These are phyloP conservation scores for Dryomyza anilis DNA, from an alignment of 2,888 invertebrate genomes.

Conservation along the genomic window DNA sequence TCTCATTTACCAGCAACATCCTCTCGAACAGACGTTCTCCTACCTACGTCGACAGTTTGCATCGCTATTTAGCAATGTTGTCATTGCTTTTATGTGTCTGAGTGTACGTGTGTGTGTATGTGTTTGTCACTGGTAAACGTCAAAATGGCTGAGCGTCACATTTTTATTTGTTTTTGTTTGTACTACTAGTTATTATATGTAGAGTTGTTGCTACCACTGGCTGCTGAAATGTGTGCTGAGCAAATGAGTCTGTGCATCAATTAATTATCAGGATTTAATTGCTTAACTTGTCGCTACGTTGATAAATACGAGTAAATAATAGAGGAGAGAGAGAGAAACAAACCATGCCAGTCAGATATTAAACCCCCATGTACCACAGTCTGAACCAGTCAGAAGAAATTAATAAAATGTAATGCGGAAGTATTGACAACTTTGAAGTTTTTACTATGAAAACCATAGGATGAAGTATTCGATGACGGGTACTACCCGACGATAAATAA, in stretches of 20 bases:
- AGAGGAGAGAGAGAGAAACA: not conserved
- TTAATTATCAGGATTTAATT: constrained; percentile 34
- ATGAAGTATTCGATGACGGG: no score
- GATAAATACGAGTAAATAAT: not conserved
- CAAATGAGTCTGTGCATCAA: constrained; percentile 27
- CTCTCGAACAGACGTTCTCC: not conserved
- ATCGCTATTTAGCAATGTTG: not conserved
- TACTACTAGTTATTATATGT: no score
- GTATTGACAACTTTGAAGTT: no score
- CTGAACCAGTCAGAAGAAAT: no score
- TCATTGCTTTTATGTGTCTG: not conserved
- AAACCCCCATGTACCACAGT: no score
- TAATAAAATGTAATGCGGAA: no score
- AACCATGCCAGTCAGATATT: no score
- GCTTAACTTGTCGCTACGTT: constrained; percentile 26
- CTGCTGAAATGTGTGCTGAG: no score
- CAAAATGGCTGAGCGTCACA: constrained; percentile 10
- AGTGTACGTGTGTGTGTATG: no score
- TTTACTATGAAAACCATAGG: no score
- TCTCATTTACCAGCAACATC: not conserved
- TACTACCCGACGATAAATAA: no score
- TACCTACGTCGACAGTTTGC: not conserved
- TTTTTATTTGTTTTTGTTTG: not conserved
- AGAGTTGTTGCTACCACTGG: no score
- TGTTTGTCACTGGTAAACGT: constrained; percentile 16